Conservation (phyloP, 1,140 invertebrate genomes). For the Pantala flavescens region DNA sequence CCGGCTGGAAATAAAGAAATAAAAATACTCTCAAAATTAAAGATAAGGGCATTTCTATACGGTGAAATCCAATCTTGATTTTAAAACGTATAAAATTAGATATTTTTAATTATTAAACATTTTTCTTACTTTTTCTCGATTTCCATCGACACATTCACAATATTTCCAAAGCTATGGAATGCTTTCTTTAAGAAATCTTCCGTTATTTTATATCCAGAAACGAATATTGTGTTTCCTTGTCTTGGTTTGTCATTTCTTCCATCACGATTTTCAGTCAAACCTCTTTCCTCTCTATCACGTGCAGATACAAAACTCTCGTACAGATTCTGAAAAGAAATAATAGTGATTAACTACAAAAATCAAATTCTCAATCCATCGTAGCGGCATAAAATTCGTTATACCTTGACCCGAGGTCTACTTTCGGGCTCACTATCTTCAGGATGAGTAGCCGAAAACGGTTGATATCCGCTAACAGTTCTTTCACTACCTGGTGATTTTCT, state of each 20-base stretch:
- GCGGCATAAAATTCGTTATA: conserved; percentile 12
- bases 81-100: too few species aligned
- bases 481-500: conserved; percentile 54
- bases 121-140: conserved; percentile 64
- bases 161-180: conserved; percentile 65
- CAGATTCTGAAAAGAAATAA: conserved; percentile 47
- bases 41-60: too few species aligned
- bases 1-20: conserved; percentile 47
- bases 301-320: conserved; percentile 84
- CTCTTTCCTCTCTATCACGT: conserved; percentile 51
- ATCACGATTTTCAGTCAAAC: conserved; percentile 37
- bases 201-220: conserved; percentile 66
- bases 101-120: too few species aligned
- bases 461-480: conserved; percentile 68
- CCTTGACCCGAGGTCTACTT: conserved; percentile 25
- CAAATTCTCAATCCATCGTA: neutral
- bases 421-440: conserved; percentile 47
- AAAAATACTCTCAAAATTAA: too few species aligned
- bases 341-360: neutral
- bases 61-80: too few species aligned
- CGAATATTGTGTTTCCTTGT: conserved; percentile 76
- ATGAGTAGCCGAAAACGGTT: conserved; percentile 78
- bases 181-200: conserved; percentile 73
- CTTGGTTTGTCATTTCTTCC: conserved; percentile 51
- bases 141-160: conserved; percentile 83